Evolutionary conservation across 2,797 vertebrate species (phyloP).

Genomic region (Remorina albescens): DNA sequence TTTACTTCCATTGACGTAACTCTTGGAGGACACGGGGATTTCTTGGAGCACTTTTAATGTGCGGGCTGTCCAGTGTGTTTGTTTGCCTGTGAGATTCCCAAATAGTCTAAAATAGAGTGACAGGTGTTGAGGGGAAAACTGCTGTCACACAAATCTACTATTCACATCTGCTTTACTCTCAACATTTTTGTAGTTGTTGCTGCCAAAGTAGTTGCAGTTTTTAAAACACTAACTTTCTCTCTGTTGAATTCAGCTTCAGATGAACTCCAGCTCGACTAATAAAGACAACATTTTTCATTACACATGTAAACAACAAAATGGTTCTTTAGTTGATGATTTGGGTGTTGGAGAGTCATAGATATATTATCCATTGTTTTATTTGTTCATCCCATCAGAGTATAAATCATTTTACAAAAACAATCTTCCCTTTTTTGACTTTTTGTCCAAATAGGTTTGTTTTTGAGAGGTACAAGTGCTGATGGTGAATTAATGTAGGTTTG

Average conservation of each 20-base stretch:
- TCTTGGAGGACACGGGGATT: not conserved
- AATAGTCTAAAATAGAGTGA: conserved; percentile 46
- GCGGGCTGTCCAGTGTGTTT: not conserved
- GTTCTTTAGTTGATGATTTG: no score
- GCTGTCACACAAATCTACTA: not conserved
- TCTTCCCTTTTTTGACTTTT: not conserved
- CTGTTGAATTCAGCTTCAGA: conserved; percentile 4
- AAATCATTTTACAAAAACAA: not conserved
- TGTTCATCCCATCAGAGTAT: not conserved
- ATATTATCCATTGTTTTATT: not conserved
- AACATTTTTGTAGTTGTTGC: not conserved
- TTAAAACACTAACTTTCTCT: not conserved
- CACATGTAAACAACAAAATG: not conserved
- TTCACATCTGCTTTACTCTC: not conserved
- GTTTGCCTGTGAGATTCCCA: conserved; percentile 4
- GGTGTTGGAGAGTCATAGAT: no score
- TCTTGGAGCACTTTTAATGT: not conserved
- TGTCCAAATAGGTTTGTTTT: no score
- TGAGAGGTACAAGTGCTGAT: no score
- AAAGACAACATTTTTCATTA: not conserved
- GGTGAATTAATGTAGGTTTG: no score
- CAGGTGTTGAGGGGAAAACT: conserved; percentile 33
- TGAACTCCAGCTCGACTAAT: not conserved
- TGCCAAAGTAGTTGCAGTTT: not conserved
- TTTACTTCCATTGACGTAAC: not conserved